Evolutionary conservation across 2,888 invertebrate genomes (phyloP), one percentile per base, ranked within the genome.

Genomic region (Archips crataeganus): DNA sequence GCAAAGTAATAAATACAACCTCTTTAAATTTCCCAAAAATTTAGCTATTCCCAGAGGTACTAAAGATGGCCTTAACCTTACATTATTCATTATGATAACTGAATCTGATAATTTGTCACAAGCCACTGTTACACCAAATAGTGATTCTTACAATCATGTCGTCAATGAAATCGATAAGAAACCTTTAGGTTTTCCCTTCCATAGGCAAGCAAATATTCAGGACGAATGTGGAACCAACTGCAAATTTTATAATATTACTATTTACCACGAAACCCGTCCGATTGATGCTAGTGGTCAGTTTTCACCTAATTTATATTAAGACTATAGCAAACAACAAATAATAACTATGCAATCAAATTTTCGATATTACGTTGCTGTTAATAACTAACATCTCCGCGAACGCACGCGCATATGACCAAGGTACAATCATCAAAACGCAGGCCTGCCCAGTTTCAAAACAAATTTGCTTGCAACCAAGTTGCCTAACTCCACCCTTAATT

Each of bases 121-220:
- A 75, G 78, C 75, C 23, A 78, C 81, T 67, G 74, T 75, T 65
- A 65, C 78, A 62, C 78, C 81, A 69, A 79, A 81, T 4, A 81
- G 77, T 9, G 84, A 77, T 60, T 80, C 82, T 65, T 88, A 88
- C 68, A 82, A 78, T 49, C 78, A 80, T 69, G 74, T 87, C n/a
- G 79, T 79, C 8, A 76, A 80, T 65, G 85, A 87, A 69, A 72
- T 84, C 5, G 91, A 92, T 77, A 80, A 80, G 11, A 89, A 87
- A 75, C 92, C 93, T 9, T 76, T 93, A 64, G 94, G 94, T 3
- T 94, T 92, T 82, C 94, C 94, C n/a, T 93, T 94, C 61, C 89
- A 94, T 72, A 89, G 90, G 76, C 82, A 82, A 80, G 83, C 85
- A 23, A 70, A 74, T 51, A 79, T 84, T 15, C 81, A 81, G 54